Evolutionary conservation across 2,797 vertebrate species (phyloP), one percentile per base, ranked within the genome.

Genomic region (Leuciscus waleckii): DNA sequence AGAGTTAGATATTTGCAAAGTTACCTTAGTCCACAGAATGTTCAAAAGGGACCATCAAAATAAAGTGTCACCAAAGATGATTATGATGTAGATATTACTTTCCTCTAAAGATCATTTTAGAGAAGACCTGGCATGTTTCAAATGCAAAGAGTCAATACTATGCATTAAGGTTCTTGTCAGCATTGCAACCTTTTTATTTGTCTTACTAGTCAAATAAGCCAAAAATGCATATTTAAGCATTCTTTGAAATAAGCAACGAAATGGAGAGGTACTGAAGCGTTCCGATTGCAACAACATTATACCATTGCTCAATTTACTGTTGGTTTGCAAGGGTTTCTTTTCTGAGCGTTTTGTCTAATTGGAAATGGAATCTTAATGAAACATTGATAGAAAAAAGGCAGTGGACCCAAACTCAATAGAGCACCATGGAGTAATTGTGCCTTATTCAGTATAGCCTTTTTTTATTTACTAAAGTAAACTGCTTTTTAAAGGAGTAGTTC

Each of bases 321-420:
- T 94, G 94, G 90, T 93, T 93, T 93, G 91, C 90, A 84, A 87
- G 89, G 87, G 86, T 91, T 92, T 92, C 89, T 92, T 91, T 90
- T 89, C 88, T 81, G 89, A 91, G 85, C 86, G 85, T 58, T 75
- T 75, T 83, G 46, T 88, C 89, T 94, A 90, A 94, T 94, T 94
- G 93, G 92, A 95, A 94, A 94, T 91, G 85, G 91, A 93, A 92
- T 92, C 90, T 89, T 93, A 92, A 94, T 95, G 91, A 93, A 94
- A 93, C 92, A 91, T 89, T 93, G 92, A 94, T 92, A 71, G 90
- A 92, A 91, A 93, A 93, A 90, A 81, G 79, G 87, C 90, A 89
- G n/a, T 63, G 82, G 89, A 88, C 86, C 77, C 70, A 87, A 82
- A 91, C 82, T 85, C 67, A 79, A 89, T 89, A 81, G 87, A 77